These are phyloP conservation scores for Cyphomyrus discorhynchus DNA, from an alignment of 2,113 vertebrate species.

Conservation along the genomic window DNA sequence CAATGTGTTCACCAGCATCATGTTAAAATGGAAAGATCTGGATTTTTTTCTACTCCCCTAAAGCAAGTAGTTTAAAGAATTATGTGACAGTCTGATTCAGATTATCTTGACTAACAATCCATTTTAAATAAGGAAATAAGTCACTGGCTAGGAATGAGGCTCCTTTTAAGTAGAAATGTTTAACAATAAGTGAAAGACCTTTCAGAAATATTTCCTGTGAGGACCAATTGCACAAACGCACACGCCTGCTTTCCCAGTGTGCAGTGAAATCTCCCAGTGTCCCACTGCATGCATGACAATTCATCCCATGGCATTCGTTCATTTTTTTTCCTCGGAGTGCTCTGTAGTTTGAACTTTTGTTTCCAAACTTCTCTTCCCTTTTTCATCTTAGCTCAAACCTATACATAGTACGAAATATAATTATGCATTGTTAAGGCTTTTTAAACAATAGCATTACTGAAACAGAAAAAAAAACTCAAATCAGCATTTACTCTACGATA, in stretches of 20 bases:
- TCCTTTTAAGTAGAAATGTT: neutral
- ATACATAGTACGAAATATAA: neutral
- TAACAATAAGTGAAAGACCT: neutral
- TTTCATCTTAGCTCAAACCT: neutral
- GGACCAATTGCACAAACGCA: neutral
- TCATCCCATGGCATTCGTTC: neutral
- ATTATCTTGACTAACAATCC: neutral
- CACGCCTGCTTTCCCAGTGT: neutral
- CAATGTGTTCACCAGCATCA: neutral
- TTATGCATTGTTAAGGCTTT: neutral
- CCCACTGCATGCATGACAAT: neutral
- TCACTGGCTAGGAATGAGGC: neutral
- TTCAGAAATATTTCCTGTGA: neutral
- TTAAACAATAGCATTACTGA: neutral
- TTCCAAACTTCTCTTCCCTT: neutral
- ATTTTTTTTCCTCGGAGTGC: neutral
- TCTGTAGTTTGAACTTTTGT: neutral
- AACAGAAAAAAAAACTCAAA: neutral
- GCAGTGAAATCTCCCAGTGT: neutral
- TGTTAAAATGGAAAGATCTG: neutral
- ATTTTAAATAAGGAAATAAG: neutral
- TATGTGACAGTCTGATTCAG: neutral
- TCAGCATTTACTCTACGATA: neutral
- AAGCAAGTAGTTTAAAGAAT: neutral
- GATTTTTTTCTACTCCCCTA: neutral